Percentiles rank a stretch among this genome's conserved stretches.
Evolutionary conservation across 2,113 vertebrate species (phyloP).

Genomic region (Chamaea fasciata): DNA sequence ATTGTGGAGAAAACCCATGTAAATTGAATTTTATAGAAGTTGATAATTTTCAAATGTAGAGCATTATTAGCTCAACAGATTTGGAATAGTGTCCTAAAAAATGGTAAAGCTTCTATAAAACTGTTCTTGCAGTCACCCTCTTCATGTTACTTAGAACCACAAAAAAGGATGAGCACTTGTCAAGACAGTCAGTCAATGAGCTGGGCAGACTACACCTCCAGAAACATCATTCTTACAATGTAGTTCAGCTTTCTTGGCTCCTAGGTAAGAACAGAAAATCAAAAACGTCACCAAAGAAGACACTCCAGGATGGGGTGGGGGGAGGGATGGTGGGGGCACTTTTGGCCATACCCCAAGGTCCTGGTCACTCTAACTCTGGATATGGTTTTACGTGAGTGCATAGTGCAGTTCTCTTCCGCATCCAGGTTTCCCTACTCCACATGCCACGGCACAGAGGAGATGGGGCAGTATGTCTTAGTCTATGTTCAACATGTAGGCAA

Average conservation of each 20-base stretch:
- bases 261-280: neutral
- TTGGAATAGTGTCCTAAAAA: neutral
- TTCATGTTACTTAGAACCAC: neutral
- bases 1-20: neutral
- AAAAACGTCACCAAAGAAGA: neutral
- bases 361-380: neutral
- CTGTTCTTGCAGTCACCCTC: neutral
- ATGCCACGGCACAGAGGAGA: neutral
- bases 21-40: neutral
- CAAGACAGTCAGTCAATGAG: neutral
- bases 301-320: neutral
- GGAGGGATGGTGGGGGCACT: accelerated
- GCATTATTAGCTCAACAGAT: neutral
- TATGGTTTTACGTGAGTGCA: accelerated
- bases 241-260: neutral
- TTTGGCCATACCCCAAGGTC: neutral
- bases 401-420: neutral
- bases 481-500: neutral
- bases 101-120: neutral
- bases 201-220: neutral
- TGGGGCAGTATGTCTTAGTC: neutral
- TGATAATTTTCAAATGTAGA: neutral
- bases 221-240: neutral
- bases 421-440: neutral
- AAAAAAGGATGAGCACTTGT: neutral